Base-by-base conservation (phyloP, 2,888 invertebrate species). In the Margaritifera margaritifera region DNA sequence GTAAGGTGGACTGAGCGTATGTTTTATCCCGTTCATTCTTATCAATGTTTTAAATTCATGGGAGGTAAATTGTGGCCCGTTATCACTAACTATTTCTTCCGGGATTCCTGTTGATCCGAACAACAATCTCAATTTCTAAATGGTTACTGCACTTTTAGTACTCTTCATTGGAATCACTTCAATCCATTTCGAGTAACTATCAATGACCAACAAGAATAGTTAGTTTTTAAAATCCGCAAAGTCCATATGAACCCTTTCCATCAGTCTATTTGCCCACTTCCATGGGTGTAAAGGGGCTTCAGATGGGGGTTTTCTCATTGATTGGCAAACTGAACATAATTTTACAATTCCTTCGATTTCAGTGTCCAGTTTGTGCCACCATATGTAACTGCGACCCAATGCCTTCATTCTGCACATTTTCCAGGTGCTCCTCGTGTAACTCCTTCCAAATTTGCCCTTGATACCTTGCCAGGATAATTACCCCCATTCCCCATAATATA, bases 151-250 rank as follows among this genome's bases (percentile, higher is more conserved):
- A 20, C 68, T 59, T 31, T 66, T 74, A 4, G 71, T 67, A 11
- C 64, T 61, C 19, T 66, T 58, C 69, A 76, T 66, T 22, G 58
- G 67, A 19, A 76, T 51, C 1, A 77, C 72, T 57, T 77, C 72
- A 4, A 74, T n/a, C 74, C 74, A 72, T 50, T 72, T 72, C 2
- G 69, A 72, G 57, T 70, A 59, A 25, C 59, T 66, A 52, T 75
- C 72, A 18, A 76, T 67, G 4, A 71, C 52, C 6, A 72, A 59
- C n/a, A 71, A 50, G 58, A 73, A 71, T 18, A 50, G 61, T 61
- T 73, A 69, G 15, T 64, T 59, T 31, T 71, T 55, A 20, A 62
- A 63, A 27, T 69, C 71, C 24, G 71, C 69, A 64, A 69, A 76
- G 60, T 71, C 71, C 27, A 73, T 68, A 54, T 73, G 75, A n/a